phyloP scores from a whole-genome alignment of 2,113 vertebrate species.

The Xiphorhynchus elegans region DNA sequence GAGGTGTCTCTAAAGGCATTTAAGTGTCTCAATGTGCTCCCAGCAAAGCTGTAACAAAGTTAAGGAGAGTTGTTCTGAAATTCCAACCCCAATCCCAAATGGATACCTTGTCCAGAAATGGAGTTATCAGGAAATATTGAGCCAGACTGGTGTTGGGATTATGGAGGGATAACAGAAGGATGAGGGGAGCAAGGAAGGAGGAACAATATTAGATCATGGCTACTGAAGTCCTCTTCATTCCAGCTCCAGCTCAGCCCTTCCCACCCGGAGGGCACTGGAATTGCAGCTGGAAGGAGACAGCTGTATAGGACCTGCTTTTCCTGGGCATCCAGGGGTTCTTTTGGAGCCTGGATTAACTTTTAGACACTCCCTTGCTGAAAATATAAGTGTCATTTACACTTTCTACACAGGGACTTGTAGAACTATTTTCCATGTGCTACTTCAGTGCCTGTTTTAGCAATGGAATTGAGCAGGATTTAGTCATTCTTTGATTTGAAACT shows the following conservation, averaged over 20 bases:
- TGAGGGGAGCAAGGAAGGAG: too few relatives aligned
- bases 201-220: too few relatives aligned
- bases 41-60: background rate
- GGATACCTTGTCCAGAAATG: background rate
- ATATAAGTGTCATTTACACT: background rate
- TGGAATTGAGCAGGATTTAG: background rate
- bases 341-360: background rate
- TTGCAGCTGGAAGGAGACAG: background rate
- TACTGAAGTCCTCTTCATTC: too few relatives aligned
- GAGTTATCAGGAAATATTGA: background rate
- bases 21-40: background rate
- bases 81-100: background rate
- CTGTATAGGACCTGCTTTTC: background rate
- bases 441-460: background rate
- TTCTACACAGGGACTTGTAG: background rate
- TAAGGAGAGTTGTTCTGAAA: background rate
- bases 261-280: background rate
- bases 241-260: background rate
- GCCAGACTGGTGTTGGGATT: background rate
- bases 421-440: background rate
- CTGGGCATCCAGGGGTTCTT: rapidly evolving
- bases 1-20: background rate
- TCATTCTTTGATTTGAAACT: background rate
- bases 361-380: background rate
- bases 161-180: background rate